Percentiles rank a stretch among this genome's conserved stretches.
Conservation (phyloP, 1,140 invertebrate genomes). For the Drosophila paulistorum region DNA sequence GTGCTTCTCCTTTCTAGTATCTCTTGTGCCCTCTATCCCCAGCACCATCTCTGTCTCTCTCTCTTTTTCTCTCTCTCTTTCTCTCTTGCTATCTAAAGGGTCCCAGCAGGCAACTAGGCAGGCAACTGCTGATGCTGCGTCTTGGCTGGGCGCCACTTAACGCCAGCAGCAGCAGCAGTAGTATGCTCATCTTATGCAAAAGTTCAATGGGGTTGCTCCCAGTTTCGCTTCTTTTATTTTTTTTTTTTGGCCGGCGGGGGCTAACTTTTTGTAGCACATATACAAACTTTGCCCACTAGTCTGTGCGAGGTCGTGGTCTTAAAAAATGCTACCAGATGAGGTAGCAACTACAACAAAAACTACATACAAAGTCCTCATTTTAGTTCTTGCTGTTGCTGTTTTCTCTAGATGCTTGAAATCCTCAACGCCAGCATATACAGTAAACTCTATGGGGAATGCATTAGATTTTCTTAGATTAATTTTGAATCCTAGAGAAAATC, state of each 20-base stretch:
- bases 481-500: background rate
- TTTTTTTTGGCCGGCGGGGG: constrained; percentile 8
- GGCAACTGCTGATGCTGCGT: constrained; percentile 61
- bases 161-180: constrained; percentile 38
- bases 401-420: constrained; percentile 31
- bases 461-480: background rate
- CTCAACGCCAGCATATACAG: constrained; percentile 1
- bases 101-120: constrained; percentile 50
- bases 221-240: constrained; percentile 28
- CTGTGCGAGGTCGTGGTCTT: constrained; percentile 45
- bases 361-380: constrained; percentile 14
- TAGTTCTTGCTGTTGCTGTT: constrained; percentile 27
- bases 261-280: constrained; percentile 47
- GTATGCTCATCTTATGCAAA: constrained; percentile 47
- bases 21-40: background rate
- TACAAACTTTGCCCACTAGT: constrained; percentile 37
- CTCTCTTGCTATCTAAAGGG: constrained; percentile 40
- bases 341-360: constrained; percentile 32
- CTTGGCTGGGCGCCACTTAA: constrained; percentile 70
- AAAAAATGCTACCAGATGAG: constrained; percentile 54
- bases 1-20: background rate
- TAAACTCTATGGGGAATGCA: constrained; percentile 10
- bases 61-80: constrained; percentile 38
- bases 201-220: constrained; percentile 56
- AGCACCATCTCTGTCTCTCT: constrained; percentile 8